These are phyloP conservation scores for Solea solea DNA, from an alignment of 2,113 vertebrate species.

Conservation along the genomic window DNA sequence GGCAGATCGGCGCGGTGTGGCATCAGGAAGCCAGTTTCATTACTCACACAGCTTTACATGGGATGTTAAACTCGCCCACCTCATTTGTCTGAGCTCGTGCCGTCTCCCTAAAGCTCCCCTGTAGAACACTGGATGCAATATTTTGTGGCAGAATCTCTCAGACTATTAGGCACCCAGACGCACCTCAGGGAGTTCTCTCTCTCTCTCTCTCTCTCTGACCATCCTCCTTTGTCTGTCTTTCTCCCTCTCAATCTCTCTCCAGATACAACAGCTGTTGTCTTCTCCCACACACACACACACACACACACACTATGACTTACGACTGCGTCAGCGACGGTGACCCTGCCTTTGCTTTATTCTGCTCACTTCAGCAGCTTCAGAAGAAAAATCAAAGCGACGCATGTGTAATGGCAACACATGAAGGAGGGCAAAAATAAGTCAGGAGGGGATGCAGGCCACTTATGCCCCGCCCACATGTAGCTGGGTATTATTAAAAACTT, in stretches of 20 bases:
- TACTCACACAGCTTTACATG: constrained; percentile 24
- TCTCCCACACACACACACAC: constrained; percentile 7
- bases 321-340: constrained; percentile 19
- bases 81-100: constrained; percentile 43
- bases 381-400: constrained; percentile 51
- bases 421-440: neutral
- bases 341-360: constrained; percentile 45
- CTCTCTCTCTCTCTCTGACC: constrained; percentile 19
- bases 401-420: constrained; percentile 43
- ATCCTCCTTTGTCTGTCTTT: neutral
- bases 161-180: constrained; percentile 73
- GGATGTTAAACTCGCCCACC: constrained; percentile 33
- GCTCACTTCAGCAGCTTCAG: constrained; percentile 63
- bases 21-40: constrained; percentile 36
- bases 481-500: too few species aligned
- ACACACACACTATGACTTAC: constrained; percentile 9
- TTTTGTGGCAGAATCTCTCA: constrained; percentile 74
- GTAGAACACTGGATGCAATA: constrained; percentile 62
- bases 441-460: neutral
- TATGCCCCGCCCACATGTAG: too few species aligned
- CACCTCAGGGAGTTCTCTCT: constrained; percentile 52
- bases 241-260: constrained; percentile 31
- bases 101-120: constrained; percentile 65
- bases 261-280: constrained; percentile 39
- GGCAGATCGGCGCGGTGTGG: constrained; percentile 19